Evolutionary conservation across 2,113 vertebrate species (phyloP).

Genomic region (Trematomus loennbergii): DNA sequence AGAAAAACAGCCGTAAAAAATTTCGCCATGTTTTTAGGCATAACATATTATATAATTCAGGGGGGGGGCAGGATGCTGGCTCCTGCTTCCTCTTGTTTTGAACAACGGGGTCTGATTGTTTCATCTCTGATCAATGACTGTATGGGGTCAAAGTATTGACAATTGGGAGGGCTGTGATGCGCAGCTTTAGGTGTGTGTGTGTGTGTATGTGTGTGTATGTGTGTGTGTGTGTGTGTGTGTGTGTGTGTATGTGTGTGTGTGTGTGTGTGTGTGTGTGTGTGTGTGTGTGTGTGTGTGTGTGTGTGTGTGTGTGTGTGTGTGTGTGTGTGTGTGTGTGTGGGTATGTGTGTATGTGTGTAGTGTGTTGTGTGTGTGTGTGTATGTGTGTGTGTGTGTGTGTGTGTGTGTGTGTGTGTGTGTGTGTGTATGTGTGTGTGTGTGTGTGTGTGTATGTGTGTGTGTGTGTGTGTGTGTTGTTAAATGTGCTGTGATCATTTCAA

Average conservation of each 20-base stretch:
- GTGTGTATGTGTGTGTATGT: conserved; percentile 1
- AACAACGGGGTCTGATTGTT: conserved; percentile 11
- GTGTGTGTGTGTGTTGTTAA: no score
- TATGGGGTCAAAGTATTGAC: conserved; percentile 49
- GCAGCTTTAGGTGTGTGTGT: conserved; percentile 43
- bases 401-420: no score
- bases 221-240: neutral
- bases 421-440: neutral
- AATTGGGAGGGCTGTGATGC: conserved; percentile 50
- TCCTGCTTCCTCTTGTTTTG: neutral
- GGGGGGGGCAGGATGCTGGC: no score
- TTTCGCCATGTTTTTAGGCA: no score
- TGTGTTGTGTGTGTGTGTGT: neutral
- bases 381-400: no score
- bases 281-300: no score
- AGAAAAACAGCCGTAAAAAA: no score
- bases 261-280: neutral
- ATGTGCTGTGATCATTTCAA: no score
- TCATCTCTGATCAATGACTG: conserved; percentile 43
- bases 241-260: no score
- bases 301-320: no score
- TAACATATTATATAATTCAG: no score
- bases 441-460: neutral
- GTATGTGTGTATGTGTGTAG: no score
- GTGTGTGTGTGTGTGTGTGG: neutral